Evolutionary conservation across 2,797 vertebrate genomes (phyloP), one percentile per base, ranked within the genome.

Genomic region (Nasua narica): DNA sequence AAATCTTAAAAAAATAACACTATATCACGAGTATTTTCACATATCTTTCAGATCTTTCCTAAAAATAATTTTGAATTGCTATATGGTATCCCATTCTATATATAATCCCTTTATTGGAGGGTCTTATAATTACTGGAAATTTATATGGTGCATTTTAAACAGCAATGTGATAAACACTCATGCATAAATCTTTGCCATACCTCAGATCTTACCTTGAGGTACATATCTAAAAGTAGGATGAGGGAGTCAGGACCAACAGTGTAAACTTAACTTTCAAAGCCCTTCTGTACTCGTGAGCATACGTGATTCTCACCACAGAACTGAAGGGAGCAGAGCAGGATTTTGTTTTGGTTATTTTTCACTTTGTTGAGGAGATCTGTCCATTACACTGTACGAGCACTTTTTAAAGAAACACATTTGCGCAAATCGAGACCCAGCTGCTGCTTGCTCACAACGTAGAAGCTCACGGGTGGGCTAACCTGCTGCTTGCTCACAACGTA

Each of bases 31-130:
- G 11, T 76, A 65, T 69, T 81, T 94, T 11, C 72, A 82, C 13
- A 74, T 48, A 81, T 89, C 21, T 32, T 76, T 85, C 67, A 97
- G 56, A 19, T 87, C 90, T 92, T 81, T 91, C 67, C 95, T 86
- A 25, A 93, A 95, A 90, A 65, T 85, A 37, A 92, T 74, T 96
- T 90, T 92, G 48, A 82, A 29, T 43, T 90, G 50, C 78, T 69
- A 6, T 54, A 46, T 67, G 13, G 8, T 70, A 52, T 58, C 43
- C 43, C 65, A 56, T 81, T 50, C 56, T 37, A 58, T 69, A 52
- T 16, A 76, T 46, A 90, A 40, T 52, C 19, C 35, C 48, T 88
- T 92, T 92, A 70, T 74, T 87, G 50, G 35, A 50, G 15, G 62
- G 32, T 40, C 72, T 88, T 90, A 29, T 29, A 90, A 78, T 74